Evolutionary conservation across 1,140 invertebrate species (phyloP).

Genomic region (Drosophila santomea): DNA sequence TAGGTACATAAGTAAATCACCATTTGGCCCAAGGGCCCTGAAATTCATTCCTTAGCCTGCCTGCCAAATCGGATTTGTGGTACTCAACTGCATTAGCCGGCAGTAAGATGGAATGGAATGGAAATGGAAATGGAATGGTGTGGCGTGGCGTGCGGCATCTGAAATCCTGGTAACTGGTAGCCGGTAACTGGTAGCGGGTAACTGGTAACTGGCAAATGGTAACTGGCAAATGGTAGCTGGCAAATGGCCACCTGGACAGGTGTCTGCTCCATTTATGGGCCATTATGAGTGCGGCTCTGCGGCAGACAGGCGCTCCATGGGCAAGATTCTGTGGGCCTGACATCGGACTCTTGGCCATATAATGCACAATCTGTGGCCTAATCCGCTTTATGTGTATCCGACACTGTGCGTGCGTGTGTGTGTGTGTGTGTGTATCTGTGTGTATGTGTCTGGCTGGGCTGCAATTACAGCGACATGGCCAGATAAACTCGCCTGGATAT

Average conservation of each 20-base stretch:
- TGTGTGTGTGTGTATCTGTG: no score
- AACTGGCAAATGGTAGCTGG: not conserved
- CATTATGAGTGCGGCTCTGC: conserved; percentile 45
- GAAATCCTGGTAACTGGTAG: not conserved
- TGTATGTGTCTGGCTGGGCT: conserved; percentile 29
- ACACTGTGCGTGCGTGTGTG: no score
- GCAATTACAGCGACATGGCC: conserved; percentile 56
- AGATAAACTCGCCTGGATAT: conserved; percentile 32
- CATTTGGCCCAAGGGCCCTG: not conserved
- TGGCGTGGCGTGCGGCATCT: not conserved
- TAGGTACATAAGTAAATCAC: not conserved
- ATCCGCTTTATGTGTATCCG: conserved; percentile 59
- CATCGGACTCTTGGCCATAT: conserved; percentile 30
- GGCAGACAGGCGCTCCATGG: conserved; percentile 21
- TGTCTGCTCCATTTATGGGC: conserved; percentile 41
- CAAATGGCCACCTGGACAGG: conserved; percentile 26
- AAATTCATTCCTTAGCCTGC: conserved; percentile 5
- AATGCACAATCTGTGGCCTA: conserved; percentile 57
- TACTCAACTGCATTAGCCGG: conserved; percentile 18
- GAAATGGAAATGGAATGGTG: not conserved
- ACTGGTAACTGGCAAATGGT: not conserved
- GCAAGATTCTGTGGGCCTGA: conserved; percentile 13
- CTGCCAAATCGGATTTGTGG: conserved; percentile 31
- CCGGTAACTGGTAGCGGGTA: not conserved
- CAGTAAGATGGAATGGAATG: not conserved